These are phyloP conservation scores for Ecliptopera silaceata DNA, from an alignment of 2,888 invertebrate genomes.

Conservation along the genomic window DNA sequence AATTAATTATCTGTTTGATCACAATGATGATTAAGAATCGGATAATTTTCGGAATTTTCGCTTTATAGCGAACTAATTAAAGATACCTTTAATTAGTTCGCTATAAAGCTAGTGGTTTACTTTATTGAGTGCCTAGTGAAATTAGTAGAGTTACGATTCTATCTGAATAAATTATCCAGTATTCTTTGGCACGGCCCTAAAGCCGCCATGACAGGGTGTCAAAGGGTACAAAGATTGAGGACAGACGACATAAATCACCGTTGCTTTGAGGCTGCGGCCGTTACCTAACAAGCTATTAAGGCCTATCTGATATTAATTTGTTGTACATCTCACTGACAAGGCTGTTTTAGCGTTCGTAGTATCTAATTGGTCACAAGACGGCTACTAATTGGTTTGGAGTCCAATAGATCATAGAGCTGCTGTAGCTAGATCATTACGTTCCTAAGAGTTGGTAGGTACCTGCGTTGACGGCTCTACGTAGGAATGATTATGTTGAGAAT, in stretches of 20 bases:
- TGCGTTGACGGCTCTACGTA: too few relatives aligned
- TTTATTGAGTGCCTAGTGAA: too few relatives aligned
- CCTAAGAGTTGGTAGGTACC: too few relatives aligned
- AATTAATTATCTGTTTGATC: too few relatives aligned
- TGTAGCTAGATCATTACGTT: background rate
- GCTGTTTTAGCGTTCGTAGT: background rate
- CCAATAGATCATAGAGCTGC: background rate
- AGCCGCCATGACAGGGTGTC: slow-evolving; percentile 29
- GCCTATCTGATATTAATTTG: slow-evolving; percentile 47
- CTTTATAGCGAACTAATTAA: too few relatives aligned
- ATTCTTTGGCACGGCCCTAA: background rate
- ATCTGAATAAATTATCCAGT: background rate
- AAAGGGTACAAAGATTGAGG: slow-evolving; percentile 45
- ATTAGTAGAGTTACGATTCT: background rate
- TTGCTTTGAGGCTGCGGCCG: slow-evolving; percentile 40
- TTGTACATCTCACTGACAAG: slow-evolving; percentile 13
- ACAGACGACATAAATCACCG: slow-evolving; percentile 54
- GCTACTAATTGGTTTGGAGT: background rate
- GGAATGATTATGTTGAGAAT: too few relatives aligned
- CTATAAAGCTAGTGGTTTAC: too few relatives aligned
- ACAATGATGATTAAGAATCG: too few relatives aligned
- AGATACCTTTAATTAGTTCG: too few relatives aligned
- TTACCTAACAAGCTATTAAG: slow-evolving; percentile 52
- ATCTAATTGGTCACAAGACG: background rate
- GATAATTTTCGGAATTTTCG: too few relatives aligned